phyloP scores from a whole-genome alignment of 2,113 vertebrate species.

The Cheirogaleus medius region DNA sequence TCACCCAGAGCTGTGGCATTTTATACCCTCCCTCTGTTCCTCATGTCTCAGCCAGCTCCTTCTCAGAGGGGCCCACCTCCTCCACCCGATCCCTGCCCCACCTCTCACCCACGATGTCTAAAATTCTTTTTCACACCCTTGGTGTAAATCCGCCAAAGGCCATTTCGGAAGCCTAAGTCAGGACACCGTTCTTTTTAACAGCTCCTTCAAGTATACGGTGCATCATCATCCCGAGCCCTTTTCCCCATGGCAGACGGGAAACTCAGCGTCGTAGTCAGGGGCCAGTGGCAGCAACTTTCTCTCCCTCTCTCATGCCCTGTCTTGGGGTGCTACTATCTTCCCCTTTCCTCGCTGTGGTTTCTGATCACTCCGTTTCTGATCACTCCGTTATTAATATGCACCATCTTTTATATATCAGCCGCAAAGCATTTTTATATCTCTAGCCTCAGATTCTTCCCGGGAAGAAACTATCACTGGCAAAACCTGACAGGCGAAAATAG shows the following conservation, averaged over 20 bases:
- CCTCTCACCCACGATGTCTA: neutral
- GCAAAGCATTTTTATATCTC: neutral
- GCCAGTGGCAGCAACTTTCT: neutral
- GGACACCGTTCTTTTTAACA: neutral
- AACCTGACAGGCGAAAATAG: neutral
- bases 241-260: neutral
- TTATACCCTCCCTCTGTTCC: neutral
- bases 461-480: neutral
- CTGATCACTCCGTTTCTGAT: neutral
- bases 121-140: neutral
- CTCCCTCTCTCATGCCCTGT: neutral
- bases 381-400: neutral
- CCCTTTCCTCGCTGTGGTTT: neutral
- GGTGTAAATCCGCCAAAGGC: neutral
- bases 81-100: neutral
- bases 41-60: neutral
- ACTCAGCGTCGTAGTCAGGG: rapidly evolving
- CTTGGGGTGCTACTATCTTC: neutral
- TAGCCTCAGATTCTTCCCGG: neutral
- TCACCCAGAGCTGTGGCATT: neutral
- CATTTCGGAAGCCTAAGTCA: neutral
- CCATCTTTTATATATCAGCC: neutral
- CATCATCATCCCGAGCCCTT: neutral
- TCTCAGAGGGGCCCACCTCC: neutral
- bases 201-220: rapidly evolving